These are phyloP conservation scores for Eleginops maclovinus DNA, from an alignment of 2,113 vertebrate genomes.

Conservation along the genomic window DNA sequence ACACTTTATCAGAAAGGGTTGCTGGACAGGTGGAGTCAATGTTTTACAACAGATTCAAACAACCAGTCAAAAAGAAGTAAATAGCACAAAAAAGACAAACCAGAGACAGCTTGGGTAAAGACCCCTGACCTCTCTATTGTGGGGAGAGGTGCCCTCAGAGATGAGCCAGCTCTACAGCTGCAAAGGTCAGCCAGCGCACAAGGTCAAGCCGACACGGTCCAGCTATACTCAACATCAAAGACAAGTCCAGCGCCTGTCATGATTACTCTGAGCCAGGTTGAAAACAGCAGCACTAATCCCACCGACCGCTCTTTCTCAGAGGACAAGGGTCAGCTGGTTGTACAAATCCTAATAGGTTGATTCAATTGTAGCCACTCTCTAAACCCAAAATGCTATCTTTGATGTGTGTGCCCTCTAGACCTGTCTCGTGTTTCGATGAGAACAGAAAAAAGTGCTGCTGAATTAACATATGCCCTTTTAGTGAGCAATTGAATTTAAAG, in stretches of 20 bases:
- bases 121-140: conserved; percentile 69
- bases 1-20: neutral
- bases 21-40: conserved; percentile 10
- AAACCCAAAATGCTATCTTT: conserved; percentile 54
- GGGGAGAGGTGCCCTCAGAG: conserved; percentile 47
- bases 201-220: conserved; percentile 72
- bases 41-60: conserved; percentile 10
- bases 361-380: conserved; percentile 50
- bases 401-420: conserved; percentile 54
- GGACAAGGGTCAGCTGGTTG: conserved; percentile 69
- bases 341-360: conserved; percentile 51
- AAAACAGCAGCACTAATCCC: conserved; percentile 74
- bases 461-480: conserved; percentile 34
- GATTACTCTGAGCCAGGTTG: conserved; percentile 50
- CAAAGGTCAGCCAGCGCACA: conserved; percentile 69
- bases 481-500: conserved; percentile 13
- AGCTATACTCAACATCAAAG: conserved; percentile 75
- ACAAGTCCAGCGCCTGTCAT: conserved; percentile 67
- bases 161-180: conserved; percentile 71
- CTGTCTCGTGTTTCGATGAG: conserved; percentile 27
- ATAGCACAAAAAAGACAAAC: conserved; percentile 48
- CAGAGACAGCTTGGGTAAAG: conserved; percentile 35
- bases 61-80: conserved; percentile 29
- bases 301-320: conserved; percentile 30
- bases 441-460: conserved; percentile 29